These are phyloP conservation scores for Diarsia brunnea DNA, from an alignment of 2,888 invertebrate species.

Conservation along the genomic window DNA sequence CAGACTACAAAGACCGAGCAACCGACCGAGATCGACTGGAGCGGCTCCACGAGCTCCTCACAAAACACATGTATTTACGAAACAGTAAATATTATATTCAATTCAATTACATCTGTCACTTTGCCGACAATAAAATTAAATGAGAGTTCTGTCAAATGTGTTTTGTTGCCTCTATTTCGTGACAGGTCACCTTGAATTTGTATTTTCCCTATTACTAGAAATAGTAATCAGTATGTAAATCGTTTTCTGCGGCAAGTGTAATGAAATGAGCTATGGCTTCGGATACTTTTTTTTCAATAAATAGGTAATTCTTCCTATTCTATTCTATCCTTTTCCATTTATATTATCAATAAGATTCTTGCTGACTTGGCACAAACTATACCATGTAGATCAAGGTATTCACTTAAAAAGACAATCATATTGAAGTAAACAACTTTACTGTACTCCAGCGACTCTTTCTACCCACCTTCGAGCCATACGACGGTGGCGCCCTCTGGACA, in stretches of 20 bases:
- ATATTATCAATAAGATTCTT: not conserved
- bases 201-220: not conserved
- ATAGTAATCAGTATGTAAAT: not conserved
- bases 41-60: not conserved
- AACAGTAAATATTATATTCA: not conserved
- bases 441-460: not conserved
- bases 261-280: no score
- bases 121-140: not conserved
- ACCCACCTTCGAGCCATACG: constrained; percentile 5
- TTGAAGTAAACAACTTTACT: constrained; percentile 8
- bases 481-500: constrained; percentile 6
- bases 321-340: no score
- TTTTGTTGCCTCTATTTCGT: not conserved
- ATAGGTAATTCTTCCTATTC: no score
- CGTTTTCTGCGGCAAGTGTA: not conserved
- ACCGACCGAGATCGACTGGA: not conserved
- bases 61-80: no score
- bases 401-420: not conserved
- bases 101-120: not conserved
- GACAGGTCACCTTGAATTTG: not conserved
- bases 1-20: no score
- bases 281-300: no score
- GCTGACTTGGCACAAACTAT: no score
- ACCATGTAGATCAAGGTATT: not conserved
- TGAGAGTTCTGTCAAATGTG: not conserved